phyloP scores from a whole-genome alignment of 2,888 invertebrate genomes.

The Tineola bisselliella region DNA sequence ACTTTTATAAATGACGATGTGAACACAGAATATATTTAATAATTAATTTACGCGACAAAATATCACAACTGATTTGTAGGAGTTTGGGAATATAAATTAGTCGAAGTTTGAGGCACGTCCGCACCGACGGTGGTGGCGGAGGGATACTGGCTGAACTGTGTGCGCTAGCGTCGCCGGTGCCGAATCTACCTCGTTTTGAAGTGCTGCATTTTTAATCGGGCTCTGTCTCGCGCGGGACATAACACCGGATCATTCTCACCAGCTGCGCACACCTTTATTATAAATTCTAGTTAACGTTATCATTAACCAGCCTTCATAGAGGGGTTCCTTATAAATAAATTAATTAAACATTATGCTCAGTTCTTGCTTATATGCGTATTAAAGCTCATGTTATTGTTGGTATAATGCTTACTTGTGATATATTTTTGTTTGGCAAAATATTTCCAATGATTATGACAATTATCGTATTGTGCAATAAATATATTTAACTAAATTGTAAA shows the following conservation, averaged over 20 bases:
- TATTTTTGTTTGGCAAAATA: neutral
- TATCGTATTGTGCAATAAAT: neutral
- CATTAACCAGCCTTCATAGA: constrained; percentile 57
- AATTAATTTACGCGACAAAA: neutral
- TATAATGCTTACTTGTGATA: too few relatives aligned
- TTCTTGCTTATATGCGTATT: neutral
- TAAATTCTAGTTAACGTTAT: constrained; percentile 64
- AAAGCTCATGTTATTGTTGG: too few relatives aligned
- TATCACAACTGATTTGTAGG: neutral
- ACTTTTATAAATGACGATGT: neutral
- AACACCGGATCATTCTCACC: constrained; percentile 57
- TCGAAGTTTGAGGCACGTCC: neutral
- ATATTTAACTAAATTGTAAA: neutral
- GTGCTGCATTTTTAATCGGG: constrained; percentile 62
- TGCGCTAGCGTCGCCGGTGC: constrained; percentile 59
- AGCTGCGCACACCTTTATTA: constrained; percentile 60
- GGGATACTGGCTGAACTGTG: constrained; percentile 20
- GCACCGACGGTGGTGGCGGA: neutral
- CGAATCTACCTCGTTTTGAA: constrained; percentile 58
- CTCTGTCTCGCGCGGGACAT: constrained; percentile 64
- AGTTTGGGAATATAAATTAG: neutral
- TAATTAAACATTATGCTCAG: neutral
- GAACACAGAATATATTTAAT: neutral
- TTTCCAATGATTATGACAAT: neutral
- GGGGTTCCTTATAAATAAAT: constrained; percentile 1